Conservation (phyloP, 2,113 vertebrate species). For the Halichoeres trimaculatus region DNA sequence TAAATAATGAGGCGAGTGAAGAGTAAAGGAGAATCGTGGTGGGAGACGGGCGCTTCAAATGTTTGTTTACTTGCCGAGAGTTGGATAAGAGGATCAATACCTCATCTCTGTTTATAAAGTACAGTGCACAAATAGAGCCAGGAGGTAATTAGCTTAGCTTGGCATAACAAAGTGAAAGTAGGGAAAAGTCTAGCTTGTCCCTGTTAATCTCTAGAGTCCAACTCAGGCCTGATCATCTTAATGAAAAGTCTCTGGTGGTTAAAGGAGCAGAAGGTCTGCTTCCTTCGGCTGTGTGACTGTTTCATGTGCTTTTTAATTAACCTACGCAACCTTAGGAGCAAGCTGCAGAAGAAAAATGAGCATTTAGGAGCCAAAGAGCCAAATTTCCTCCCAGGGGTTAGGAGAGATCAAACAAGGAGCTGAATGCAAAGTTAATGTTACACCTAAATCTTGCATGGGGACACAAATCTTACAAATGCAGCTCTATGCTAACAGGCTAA, state of each 20-base stretch:
- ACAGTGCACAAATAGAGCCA: neutral
- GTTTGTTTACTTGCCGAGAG: neutral
- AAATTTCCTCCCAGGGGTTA: neutral
- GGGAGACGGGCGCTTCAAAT: slow-evolving; percentile 1
- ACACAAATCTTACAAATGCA: neutral
- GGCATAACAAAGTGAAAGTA: neutral
- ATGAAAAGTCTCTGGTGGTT: too few relatives aligned
- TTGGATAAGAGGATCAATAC: neutral
- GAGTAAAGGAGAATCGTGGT: neutral
- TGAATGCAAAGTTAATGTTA: neutral
- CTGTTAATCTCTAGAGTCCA: neutral
- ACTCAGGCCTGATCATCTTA: too few relatives aligned
- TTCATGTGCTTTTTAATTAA: too few relatives aligned
- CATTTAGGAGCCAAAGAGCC: too few relatives aligned
- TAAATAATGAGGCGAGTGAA: slow-evolving; percentile 5
- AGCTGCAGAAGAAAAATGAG: neutral
- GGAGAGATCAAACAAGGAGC: neutral
- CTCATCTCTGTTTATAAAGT: neutral
- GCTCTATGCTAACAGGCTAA: neutral
- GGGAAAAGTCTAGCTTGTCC: neutral
- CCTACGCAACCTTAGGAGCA: too few relatives aligned
- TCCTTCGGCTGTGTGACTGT: too few relatives aligned
- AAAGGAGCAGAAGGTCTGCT: too few relatives aligned
- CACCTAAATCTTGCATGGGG: too few relatives aligned
- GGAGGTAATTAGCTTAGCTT: neutral